These are phyloP conservation scores for Emydura subglobosa DNA, from an alignment of 2,113 vertebrate genomes.

Conservation along the genomic window DNA sequence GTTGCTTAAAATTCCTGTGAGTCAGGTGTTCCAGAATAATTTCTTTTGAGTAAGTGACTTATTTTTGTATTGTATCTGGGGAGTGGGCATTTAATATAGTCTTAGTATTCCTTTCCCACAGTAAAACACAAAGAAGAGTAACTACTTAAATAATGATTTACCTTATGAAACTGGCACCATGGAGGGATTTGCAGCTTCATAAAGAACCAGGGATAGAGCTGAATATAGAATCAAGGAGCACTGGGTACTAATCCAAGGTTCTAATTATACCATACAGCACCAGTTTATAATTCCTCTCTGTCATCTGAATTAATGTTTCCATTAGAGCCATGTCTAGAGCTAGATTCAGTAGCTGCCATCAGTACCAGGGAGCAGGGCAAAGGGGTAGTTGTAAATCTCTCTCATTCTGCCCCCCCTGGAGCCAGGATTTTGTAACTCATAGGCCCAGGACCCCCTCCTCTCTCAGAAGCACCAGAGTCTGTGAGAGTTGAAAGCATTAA, in stretches of 20 bases:
- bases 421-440: neutral
- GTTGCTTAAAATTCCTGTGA: neutral
- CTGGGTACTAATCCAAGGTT: neutral
- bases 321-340: neutral
- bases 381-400: neutral
- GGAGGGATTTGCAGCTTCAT: neutral
- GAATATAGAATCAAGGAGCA: neutral
- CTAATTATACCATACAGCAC: neutral
- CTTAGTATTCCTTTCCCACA: neutral
- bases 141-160: neutral
- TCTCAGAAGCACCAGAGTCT: neutral
- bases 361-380: neutral
- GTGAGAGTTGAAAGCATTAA: neutral
- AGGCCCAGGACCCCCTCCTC: neutral
- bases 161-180: neutral
- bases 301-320: neutral
- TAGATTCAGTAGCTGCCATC: neutral
- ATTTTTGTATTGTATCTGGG: neutral
- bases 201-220: fast-evolving
- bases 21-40: neutral
- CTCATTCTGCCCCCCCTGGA: neutral
- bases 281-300: fast-evolving
- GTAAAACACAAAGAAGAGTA: neutral
- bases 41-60: neutral
- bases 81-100: neutral